A percentile compares a stretch with the other conserved stretches of the same genome.
Conservation (phyloP, 1,140 invertebrate genomes). For the Tetramorium alpestre region DNA sequence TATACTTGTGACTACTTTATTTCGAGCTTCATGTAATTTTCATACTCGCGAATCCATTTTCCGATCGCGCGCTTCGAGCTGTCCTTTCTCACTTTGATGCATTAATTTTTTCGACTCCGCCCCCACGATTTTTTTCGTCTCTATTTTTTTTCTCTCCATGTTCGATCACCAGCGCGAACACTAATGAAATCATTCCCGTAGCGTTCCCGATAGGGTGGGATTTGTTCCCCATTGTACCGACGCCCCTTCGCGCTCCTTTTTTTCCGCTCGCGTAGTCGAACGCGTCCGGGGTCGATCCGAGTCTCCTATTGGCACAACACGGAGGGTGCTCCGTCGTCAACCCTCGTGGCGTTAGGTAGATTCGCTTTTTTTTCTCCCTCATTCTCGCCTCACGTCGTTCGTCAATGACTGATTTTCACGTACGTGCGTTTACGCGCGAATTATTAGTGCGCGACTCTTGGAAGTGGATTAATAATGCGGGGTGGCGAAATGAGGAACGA, state of each 20-base stretch:
- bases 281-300: constrained; percentile 52
- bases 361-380: constrained; percentile 44
- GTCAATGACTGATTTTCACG: constrained; percentile 54
- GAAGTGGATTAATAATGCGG: constrained; percentile 53
- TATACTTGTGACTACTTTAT: neutral
- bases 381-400: constrained; percentile 11
- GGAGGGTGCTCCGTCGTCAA: constrained; percentile 64
- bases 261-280: constrained; percentile 55
- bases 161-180: constrained; percentile 67
- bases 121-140: constrained; percentile 59
- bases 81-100: constrained; percentile 29
- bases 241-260: constrained; percentile 63
- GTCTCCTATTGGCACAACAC: constrained; percentile 79
- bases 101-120: constrained; percentile 71
- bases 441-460: constrained; percentile 67
- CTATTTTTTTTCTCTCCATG: constrained; percentile 65
- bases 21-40: neutral
- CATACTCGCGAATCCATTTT: constrained; percentile 19
- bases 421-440: constrained; percentile 71
- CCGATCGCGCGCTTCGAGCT: neutral
- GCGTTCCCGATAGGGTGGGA: constrained; percentile 73
- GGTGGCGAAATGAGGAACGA: neutral
- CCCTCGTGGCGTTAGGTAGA: constrained; percentile 48
- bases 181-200: constrained; percentile 82
- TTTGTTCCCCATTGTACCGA: constrained; percentile 77